These are phyloP conservation scores for Heliothis peltigera DNA, from an alignment of 2,888 invertebrate genomes.

Conservation along the genomic window DNA sequence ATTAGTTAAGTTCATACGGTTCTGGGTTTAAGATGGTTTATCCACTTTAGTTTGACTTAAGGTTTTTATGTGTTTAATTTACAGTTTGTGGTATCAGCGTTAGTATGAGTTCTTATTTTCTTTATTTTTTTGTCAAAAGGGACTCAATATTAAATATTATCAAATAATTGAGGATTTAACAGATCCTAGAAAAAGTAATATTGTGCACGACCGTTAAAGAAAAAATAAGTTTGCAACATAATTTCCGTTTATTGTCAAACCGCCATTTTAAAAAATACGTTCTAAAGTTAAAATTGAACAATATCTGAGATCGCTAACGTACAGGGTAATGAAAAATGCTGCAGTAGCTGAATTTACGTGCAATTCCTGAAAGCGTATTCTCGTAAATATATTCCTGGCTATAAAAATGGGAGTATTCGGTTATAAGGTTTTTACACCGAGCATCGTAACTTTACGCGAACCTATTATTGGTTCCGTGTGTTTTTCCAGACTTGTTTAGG, in stretches of 20 bases:
- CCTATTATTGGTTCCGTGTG: conserved; percentile 56
- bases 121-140: too few species aligned
- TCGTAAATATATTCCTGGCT: conserved; percentile 84
- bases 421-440: conserved; percentile 82
- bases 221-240: not conserved
- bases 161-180: too few species aligned
- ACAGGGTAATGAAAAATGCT: conserved; percentile 76
- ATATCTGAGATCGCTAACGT: conserved; percentile 49
- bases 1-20: conserved; percentile 43
- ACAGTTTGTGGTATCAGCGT: not conserved
- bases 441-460: conserved; percentile 71
- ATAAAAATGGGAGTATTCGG: conserved; percentile 84
- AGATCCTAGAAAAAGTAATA: too few species aligned
- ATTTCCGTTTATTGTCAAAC: not conserved
- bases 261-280: conserved; percentile 11
- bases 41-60: conserved; percentile 26
- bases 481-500: conserved; percentile 39
- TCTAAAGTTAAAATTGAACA: conserved; percentile 56
- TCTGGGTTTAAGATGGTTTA: conserved; percentile 33
- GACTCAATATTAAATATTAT: too few species aligned
- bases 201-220: too few species aligned
- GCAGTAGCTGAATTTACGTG: conserved; percentile 79
- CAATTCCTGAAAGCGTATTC: conserved; percentile 81
- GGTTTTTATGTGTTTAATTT: not conserved
- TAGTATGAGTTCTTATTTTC: too few species aligned